Evolutionary conservation across 2,113 vertebrate species (phyloP).

Genomic region (Pionites leucogaster): DNA sequence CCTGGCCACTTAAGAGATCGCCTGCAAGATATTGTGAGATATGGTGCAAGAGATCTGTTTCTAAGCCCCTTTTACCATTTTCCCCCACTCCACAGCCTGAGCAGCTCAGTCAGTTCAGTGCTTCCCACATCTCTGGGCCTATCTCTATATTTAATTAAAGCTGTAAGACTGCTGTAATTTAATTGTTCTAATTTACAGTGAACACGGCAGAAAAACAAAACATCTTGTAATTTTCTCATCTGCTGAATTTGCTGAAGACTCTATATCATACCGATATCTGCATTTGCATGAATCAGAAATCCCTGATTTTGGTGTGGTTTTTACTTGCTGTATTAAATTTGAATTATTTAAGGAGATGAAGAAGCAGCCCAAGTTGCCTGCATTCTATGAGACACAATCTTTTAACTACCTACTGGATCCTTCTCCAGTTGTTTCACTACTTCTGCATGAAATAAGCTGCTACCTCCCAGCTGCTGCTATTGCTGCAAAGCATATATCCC

Average conservation of each 20-base stretch:
- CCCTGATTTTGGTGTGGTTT: not conserved
- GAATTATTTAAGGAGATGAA: not conserved
- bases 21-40: not conserved
- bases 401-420: not conserved
- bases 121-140: not conserved
- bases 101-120: not conserved
- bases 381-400: not conserved
- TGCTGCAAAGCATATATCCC: not conserved
- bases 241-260: constrained; percentile 30
- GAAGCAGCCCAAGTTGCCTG: not conserved
- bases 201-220: not conserved
- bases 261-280: not conserved
- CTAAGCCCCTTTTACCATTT: not conserved
- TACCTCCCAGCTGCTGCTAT: not conserved
- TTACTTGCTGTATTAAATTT: not conserved
- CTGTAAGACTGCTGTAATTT: constrained; percentile 31
- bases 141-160: constrained; percentile 32
- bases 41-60: not conserved
- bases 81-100: not conserved
- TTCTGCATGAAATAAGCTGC: not conserved
- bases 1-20: not conserved
- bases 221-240: constrained; percentile 40
- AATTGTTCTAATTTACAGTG: constrained; percentile 45
- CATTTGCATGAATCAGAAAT: not conserved
- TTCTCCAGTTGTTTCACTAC: not conserved